A percentile compares a stretch with the other conserved stretches of the same genome.
Evolutionary conservation across 2,113 vertebrate species (phyloP).

Genomic region (Pedetes capensis): DNA sequence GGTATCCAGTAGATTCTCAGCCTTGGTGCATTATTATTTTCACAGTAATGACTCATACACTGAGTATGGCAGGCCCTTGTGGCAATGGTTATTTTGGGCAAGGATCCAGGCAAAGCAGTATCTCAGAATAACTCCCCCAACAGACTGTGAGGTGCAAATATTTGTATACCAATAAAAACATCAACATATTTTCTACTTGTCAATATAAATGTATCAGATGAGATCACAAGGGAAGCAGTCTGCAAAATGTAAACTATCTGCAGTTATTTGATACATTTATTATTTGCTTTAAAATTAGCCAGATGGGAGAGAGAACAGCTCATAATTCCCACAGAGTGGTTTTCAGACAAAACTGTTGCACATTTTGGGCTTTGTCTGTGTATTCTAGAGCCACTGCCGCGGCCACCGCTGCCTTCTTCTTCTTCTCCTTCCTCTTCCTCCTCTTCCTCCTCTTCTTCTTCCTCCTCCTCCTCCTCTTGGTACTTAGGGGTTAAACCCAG

Average conservation of each 20-base stretch:
- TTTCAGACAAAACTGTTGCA: not conserved
- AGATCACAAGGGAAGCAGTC: not conserved
- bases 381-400: not conserved
- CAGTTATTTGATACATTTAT: not conserved
- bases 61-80: slow-evolving; percentile 53
- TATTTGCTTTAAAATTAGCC: not conserved
- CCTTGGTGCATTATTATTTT: slow-evolving; percentile 59
- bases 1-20: slow-evolving; percentile 63
- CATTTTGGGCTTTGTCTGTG: not conserved
- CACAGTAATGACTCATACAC: slow-evolving; percentile 63
- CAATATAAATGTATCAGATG: not conserved
- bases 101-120: slow-evolving; percentile 66
- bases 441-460: no score
- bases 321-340: not conserved
- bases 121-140: slow-evolving; percentile 64
- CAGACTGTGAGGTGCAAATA: slow-evolving; percentile 64
- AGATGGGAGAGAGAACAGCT: not conserved
- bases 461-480: no score
- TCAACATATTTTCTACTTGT: slow-evolving; percentile 29
- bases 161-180: slow-evolving; percentile 48
- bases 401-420: no score
- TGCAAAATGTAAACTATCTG: not conserved
- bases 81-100: slow-evolving; percentile 74
- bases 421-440: no score
- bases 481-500: no score